Evolutionary conservation across 2,888 invertebrate species (phyloP).

Genomic region (Lasius platythorax): DNA sequence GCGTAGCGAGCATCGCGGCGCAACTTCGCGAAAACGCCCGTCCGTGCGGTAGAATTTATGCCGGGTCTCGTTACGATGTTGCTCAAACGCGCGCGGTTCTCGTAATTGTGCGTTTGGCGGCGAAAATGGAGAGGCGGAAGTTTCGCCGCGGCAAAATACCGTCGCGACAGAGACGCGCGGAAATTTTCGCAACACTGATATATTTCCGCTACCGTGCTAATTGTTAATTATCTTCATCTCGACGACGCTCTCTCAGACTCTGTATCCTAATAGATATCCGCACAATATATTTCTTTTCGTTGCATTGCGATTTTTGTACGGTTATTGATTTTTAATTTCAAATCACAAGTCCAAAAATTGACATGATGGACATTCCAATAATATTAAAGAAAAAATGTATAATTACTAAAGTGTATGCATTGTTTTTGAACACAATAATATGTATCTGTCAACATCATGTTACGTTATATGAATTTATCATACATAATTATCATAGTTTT

Average conservation of each 20-base stretch:
- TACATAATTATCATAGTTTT: neutral
- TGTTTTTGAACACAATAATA: neutral
- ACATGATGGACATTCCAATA: neutral
- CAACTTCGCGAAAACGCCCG: slow-evolving; percentile 55
- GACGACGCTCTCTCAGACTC: neutral
- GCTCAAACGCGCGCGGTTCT: slow-evolving; percentile 54
- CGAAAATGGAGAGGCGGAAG: slow-evolving; percentile 52
- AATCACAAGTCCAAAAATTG: neutral
- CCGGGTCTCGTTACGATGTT: slow-evolving; percentile 55
- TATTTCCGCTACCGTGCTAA: slow-evolving; percentile 45
- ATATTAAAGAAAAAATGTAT: neutral
- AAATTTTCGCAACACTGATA: slow-evolving; percentile 53
- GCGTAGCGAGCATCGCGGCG: slow-evolving; percentile 33
- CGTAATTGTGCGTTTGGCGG: slow-evolving; percentile 54
- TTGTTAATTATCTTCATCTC: slow-evolving; percentile 52
- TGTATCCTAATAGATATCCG: slow-evolving; percentile 25
- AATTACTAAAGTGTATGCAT: neutral
- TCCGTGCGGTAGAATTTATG: slow-evolving; percentile 55
- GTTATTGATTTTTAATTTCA: neutral
- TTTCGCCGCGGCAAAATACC: slow-evolving; percentile 48
- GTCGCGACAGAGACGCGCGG: slow-evolving; percentile 46
- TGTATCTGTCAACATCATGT: neutral
- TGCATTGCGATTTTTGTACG: neutral
- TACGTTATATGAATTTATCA: neutral
- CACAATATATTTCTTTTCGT: neutral